Base-by-base conservation (phyloP, 1,140 invertebrate species). In the Thaumatotibia leucotreta region DNA sequence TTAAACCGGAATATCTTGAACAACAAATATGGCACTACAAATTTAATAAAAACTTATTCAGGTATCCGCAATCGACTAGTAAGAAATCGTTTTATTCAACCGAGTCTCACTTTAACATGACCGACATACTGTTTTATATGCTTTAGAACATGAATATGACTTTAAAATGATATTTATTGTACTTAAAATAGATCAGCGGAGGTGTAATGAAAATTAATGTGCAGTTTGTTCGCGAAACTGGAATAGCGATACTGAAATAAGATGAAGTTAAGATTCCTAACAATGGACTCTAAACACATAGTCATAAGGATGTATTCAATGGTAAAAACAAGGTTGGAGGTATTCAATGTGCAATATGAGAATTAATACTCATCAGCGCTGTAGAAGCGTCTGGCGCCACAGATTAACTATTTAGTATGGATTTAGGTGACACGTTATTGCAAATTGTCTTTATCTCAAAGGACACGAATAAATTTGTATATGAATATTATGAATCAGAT, bases 111-210 rank as follows among this genome's bases (percentile, higher is more conserved):
- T 32, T 45, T 68, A 73, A 62, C 72, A 33, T 35, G 17, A 62
- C 65, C 64, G 66, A 65, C 22, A 54, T 52, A 65, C 11, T 14
- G 5, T 54, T 54, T n/a, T 35, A 58, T 31, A 20, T 65, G 72
- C 66, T 73, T 75, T 75, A 74, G 66, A 61, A 62, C n/a, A n/a
- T 52, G 74, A 74, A 76, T 64, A 61, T 63, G 64, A 68, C 67
- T 69, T 64, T 75, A 72, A 29, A 27, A 39, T 67, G 69, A 65
- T 75, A 79, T 79, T 76, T 74, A 77, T 77, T 75, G 67, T 65
- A 74, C 65, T 73, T 65, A 69, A 81, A 75, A 78, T 74, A 71
- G 73, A 73, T 68, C 68, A 67, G 66, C 65, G 68, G 49, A 65
- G 64, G 27, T 24, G 61, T 63, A 66, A 70, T 77, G 69, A 70